Evolutionary conservation across 2,888 invertebrate genomes (phyloP).

Genomic region (Lampropteryx suffumata): DNA sequence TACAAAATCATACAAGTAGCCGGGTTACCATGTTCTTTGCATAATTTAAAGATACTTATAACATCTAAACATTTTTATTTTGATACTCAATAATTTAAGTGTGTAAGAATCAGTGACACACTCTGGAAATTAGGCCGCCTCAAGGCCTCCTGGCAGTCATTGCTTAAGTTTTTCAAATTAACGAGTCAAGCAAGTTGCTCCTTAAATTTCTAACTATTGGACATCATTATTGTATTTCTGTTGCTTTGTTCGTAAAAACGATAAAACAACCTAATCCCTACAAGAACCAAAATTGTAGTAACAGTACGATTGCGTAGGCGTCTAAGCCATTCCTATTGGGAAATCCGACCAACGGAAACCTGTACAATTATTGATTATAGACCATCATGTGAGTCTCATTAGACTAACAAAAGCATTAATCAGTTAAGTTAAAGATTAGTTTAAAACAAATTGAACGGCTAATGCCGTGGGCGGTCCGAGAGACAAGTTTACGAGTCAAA

Average conservation of each 20-base stretch:
- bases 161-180: too few species aligned
- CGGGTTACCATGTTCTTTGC: not conserved
- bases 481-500: slow-evolving; percentile 61
- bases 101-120: too few species aligned
- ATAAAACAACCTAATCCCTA: slow-evolving; percentile 13
- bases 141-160: too few species aligned
- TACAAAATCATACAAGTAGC: not conserved
- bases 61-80: too few species aligned
- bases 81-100: too few species aligned
- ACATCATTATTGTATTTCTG: too few species aligned
- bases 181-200: too few species aligned
- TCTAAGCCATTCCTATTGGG: slow-evolving; percentile 28
- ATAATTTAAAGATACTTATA: not conserved
- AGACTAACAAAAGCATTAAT: slow-evolving; percentile 70
- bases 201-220: too few species aligned
- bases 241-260: too few species aligned
- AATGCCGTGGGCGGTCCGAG: slow-evolving; percentile 56
- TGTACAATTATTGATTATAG: slow-evolving; percentile 62
- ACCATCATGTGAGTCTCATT: slow-evolving; percentile 67
- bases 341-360: slow-evolving; percentile 19
- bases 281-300: slow-evolving; percentile 34
- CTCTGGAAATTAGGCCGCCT: too few species aligned
- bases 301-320: slow-evolving; percentile 49
- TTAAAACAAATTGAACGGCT: slow-evolving; percentile 71
- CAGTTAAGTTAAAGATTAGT: slow-evolving; percentile 66